phyloP scores from a whole-genome alignment of 2,113 vertebrate species.

The Phoxinus phoxinus region DNA sequence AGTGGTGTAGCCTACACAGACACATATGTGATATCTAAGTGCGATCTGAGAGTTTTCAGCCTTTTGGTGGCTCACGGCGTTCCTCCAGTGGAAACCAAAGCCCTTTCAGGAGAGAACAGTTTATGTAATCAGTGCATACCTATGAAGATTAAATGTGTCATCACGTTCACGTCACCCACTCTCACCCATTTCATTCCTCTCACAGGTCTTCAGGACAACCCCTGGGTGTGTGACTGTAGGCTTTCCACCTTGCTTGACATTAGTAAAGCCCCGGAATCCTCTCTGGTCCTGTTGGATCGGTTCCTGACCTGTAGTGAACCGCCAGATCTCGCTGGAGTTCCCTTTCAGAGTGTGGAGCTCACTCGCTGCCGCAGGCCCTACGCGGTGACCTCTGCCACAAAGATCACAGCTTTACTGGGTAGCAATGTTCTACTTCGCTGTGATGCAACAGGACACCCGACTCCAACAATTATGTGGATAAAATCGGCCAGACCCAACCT shows the following conservation, averaged over 20 bases:
- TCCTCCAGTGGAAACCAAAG: conserved; percentile 15
- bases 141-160: neutral
- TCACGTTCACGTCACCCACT: neutral
- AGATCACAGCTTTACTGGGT: conserved; percentile 84
- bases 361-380: conserved; percentile 86
- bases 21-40: neutral
- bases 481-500: conserved; percentile 75
- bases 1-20: neutral
- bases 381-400: conserved; percentile 86
- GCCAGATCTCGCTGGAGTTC: conserved; percentile 76
- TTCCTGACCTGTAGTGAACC: conserved; percentile 83
- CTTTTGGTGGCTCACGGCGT: neutral
- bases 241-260: conserved; percentile 86
- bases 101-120: neutral
- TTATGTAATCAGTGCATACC: conserved; percentile 11
- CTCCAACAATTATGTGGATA: conserved; percentile 85
- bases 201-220: conserved; percentile 92
- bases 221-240: conserved; percentile 92
- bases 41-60: conserved; percentile 8
- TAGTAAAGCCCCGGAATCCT: conserved; percentile 79
- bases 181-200: neutral
- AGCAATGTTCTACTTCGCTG: conserved; percentile 91
- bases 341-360: conserved; percentile 80
- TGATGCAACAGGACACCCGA: conserved; percentile 87
- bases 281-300: conserved; percentile 82